Conservation (phyloP, 2,113 vertebrate genomes). For the Pampusana beccarii region DNA sequence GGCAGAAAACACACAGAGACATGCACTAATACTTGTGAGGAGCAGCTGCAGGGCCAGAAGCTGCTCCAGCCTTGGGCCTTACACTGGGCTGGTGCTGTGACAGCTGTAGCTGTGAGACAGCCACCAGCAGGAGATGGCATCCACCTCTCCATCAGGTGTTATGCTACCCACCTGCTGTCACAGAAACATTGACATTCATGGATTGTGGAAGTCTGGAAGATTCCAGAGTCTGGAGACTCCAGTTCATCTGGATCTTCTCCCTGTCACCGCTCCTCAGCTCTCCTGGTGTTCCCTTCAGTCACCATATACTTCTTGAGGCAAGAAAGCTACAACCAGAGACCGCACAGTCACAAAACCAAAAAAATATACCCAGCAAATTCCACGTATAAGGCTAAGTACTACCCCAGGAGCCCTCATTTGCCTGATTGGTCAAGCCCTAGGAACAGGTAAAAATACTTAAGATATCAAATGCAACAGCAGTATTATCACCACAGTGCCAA, state of each 20-base stretch:
- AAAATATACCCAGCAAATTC: background rate
- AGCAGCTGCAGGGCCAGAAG: background rate
- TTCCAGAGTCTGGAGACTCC: background rate
- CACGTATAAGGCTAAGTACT: background rate
- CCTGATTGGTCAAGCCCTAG: background rate
- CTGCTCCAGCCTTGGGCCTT: background rate
- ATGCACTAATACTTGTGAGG: background rate
- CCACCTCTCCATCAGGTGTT: accelerated
- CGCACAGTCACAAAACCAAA: background rate
- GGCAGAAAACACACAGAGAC: background rate
- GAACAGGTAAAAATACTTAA: background rate
- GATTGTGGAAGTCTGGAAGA: background rate
- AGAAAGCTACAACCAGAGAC: background rate
- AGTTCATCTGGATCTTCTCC: background rate
- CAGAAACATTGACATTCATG: background rate
- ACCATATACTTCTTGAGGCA: accelerated
- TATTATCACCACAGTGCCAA: background rate
- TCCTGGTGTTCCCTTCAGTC: background rate
- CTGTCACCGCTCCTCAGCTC: background rate
- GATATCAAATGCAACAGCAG: background rate
- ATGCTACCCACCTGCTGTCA: background rate
- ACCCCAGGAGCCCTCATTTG: background rate
- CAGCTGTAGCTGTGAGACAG: background rate
- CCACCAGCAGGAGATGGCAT: background rate
- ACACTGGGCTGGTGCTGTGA: background rate